These are phyloP conservation scores for Brachionus rotundiformis DNA, from an alignment of 1,140 invertebrate genomes.

Conservation along the genomic window DNA sequence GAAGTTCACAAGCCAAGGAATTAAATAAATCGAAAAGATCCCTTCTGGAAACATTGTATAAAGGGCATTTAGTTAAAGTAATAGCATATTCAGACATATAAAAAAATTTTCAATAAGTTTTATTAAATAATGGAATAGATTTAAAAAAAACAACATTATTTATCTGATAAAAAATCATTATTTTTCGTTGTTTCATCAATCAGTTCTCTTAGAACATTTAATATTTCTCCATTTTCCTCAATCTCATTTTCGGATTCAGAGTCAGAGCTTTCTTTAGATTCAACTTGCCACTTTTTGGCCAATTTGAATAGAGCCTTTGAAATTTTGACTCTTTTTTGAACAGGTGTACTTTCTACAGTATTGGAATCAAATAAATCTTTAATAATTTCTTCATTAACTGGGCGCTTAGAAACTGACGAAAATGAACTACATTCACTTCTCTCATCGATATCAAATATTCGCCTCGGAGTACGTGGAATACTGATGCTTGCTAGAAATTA, in stretches of 20 bases:
- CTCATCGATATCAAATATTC: conserved; percentile 1
- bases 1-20: neutral
- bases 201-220: neutral
- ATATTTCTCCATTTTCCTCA: neutral
- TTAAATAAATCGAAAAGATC: neutral
- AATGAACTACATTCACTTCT: neutral
- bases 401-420: neutral
- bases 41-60: neutral
- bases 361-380: neutral
- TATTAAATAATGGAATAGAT: neutral
- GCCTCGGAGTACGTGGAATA: neutral
- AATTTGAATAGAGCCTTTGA: neutral
- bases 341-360: neutral
- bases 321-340: neutral
- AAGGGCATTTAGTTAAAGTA: neutral
- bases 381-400: neutral
- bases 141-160: neutral
- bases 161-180: neutral
- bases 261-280: neutral
- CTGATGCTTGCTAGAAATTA: neutral
- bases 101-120: neutral
- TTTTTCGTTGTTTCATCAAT: neutral
- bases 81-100: neutral
- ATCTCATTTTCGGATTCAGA: neutral
- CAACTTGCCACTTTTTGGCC: neutral